A percentile compares a stretch with the other conserved stretches of the same genome.
These are phyloP conservation scores for Athripsodes cinereus DNA, from an alignment of 2,888 invertebrate species.

Conservation along the genomic window DNA sequence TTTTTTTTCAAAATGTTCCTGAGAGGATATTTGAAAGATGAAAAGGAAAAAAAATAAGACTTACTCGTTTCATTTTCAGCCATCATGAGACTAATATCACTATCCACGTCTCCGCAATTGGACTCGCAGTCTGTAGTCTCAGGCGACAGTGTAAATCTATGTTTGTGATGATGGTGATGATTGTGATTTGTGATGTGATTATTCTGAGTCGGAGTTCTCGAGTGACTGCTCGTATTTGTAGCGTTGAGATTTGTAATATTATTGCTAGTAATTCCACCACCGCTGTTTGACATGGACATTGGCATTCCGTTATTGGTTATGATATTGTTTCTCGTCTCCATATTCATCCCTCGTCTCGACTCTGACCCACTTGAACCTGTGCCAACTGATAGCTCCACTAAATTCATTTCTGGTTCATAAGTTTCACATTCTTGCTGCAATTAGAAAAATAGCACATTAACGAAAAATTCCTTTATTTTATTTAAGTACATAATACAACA, in stretches of 20 bases:
- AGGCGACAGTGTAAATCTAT: conserved; percentile 85
- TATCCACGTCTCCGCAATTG: conserved; percentile 79
- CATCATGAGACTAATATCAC: conserved; percentile 72
- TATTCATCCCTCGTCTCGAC: conserved; percentile 15
- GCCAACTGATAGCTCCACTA: conserved; percentile 54
- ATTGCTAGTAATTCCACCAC: neutral
- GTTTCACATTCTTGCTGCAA: conserved; percentile 40
- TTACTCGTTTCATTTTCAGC: conserved; percentile 59
- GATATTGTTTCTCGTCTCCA: neutral
- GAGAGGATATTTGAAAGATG: too few relatives aligned
- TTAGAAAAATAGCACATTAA: too few relatives aligned
- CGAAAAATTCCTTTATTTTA: too few relatives aligned
- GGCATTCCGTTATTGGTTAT: neutral
- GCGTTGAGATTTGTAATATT: neutral
- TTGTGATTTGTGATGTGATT: neutral
- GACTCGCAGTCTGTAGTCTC: conserved; percentile 92
- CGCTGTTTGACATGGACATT: neutral
- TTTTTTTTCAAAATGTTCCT: too few relatives aligned
- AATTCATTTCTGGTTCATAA: conserved; percentile 53
- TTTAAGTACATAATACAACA: too few relatives aligned
- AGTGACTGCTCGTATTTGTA: neutral
- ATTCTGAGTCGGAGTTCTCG: conserved; percentile 3
- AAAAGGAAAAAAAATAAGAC: neutral
- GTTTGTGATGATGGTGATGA: conserved; percentile 34
- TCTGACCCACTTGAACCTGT: conserved; percentile 52